Conservation (phyloP, 2,113 vertebrate genomes). For the Dromiciops gliroides region DNA sequence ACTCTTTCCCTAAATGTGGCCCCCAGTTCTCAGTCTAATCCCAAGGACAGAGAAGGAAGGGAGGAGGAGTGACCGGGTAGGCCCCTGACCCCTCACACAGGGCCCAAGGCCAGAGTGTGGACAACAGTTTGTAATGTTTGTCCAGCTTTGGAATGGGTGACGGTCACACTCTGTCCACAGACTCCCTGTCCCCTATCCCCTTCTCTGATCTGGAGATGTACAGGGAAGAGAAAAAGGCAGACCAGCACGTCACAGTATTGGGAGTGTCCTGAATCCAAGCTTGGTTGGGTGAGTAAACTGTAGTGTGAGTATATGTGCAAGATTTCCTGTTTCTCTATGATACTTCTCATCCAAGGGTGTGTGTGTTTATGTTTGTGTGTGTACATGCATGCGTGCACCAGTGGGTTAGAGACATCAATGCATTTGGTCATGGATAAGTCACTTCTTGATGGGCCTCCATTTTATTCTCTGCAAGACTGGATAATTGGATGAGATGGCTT, state of each 20-base stretch:
- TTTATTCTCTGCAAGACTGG: neutral
- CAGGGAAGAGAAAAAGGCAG: neutral
- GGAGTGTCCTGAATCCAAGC: neutral
- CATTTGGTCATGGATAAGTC: no score
- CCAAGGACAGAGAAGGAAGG: neutral
- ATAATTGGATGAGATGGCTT: neutral
- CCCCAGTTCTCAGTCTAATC: neutral
- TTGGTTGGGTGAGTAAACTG: neutral
- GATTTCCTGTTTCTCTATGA: neutral
- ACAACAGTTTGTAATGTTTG: neutral
- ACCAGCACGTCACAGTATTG: neutral
- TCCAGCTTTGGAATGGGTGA: neutral
- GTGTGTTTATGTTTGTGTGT: no score
- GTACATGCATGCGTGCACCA: neutral
- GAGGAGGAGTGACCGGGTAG: neutral
- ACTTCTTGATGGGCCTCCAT: no score
- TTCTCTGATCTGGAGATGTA: neutral
- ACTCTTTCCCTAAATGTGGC: neutral
- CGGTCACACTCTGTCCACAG: neutral
- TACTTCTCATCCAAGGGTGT: neutral
- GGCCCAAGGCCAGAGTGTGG: neutral
- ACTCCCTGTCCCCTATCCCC: neutral
- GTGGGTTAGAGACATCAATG: neutral
- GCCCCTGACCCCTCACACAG: neutral
- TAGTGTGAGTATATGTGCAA: neutral